Conservation (phyloP, 37 sponge, comb jelly and placozoan genomes). For the Bolinopsis microptera region DNA sequence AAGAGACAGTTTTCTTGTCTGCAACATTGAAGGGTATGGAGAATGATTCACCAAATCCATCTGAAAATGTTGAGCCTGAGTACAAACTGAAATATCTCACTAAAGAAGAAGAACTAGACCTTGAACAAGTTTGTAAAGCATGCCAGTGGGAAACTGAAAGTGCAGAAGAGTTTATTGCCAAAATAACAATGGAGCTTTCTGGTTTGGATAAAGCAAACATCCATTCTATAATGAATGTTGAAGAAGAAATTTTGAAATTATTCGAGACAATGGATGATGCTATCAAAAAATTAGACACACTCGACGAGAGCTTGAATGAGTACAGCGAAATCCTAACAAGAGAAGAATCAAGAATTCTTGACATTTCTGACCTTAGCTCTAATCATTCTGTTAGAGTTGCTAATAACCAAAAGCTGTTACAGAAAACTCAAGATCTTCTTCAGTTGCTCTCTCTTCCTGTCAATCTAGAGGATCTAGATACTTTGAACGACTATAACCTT, state of each 20-base stretch:
- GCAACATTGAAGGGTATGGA: conserved; percentile 19
- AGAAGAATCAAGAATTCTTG: conserved; percentile 33
- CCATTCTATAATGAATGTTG: conserved; percentile 61
- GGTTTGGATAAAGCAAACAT: conserved; percentile 59
- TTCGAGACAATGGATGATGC: conserved; percentile 57
- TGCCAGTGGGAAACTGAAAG: conserved; percentile 38
- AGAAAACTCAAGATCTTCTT: conserved; percentile 42
- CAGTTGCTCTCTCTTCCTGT: not conserved
- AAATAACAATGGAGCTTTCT: conserved; percentile 41
- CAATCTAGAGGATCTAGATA: not conserved
- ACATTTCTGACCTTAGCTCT: conserved; percentile 1
- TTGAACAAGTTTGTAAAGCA: conserved; percentile 5
- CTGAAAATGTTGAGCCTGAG: conserved; percentile 36
- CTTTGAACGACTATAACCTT: conserved; percentile 38
- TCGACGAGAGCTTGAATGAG: not conserved
- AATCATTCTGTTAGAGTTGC: not conserved
- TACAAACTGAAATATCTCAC: conserved; percentile 44
- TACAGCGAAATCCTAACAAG: conserved; percentile 23
- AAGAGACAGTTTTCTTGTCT: conserved; percentile 47
- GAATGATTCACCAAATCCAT: not conserved
- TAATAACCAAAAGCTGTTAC: not conserved
- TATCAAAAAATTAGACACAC: not conserved
- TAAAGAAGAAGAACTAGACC: conserved; percentile 30
- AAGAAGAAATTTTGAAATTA: conserved; percentile 26
- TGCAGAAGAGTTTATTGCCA: conserved; percentile 61